A percentile compares a stretch with the other conserved stretches of the same genome.
These are phyloP conservation scores for Drosophila bocqueti DNA, from an alignment of 1,140 invertebrate genomes.

Conservation along the genomic window DNA sequence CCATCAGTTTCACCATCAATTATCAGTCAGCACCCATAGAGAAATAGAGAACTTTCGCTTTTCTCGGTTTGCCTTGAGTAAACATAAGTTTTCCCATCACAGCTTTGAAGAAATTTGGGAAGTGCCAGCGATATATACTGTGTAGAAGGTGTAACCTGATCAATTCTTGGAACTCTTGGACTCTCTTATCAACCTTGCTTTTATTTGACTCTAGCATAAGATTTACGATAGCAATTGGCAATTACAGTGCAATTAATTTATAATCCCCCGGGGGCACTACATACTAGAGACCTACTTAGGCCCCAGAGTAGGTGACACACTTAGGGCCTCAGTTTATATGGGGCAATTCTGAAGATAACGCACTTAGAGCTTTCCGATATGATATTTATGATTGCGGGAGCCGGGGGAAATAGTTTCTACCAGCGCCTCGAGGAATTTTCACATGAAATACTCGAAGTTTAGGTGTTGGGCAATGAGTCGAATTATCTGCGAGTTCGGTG, in stretches of 20 bases:
- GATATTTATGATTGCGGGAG: slow-evolving; percentile 47
- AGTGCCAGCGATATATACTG: not conserved
- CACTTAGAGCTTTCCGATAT: slow-evolving; percentile 35
- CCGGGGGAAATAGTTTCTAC: not conserved
- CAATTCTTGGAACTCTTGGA: slow-evolving; percentile 28
- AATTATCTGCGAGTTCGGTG: slow-evolving; percentile 32
- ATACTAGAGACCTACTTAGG: slow-evolving; percentile 51
- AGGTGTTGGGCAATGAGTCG: slow-evolving; percentile 28
- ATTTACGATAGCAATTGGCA: slow-evolving; percentile 61
- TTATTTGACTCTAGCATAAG: slow-evolving; percentile 21
- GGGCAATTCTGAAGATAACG: slow-evolving; percentile 36
- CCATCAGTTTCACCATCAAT: slow-evolving; percentile 28
- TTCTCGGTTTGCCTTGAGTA: slow-evolving; percentile 25
- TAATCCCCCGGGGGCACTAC: slow-evolving; percentile 43
- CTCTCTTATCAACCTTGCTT: slow-evolving; percentile 29
- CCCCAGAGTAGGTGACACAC: slow-evolving; percentile 38
- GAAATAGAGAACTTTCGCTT: slow-evolving; percentile 40
- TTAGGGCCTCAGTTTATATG: slow-evolving; percentile 31
- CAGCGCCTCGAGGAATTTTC: slow-evolving; percentile 7
- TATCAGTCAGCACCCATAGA: slow-evolving; percentile 12
- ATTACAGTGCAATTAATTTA: slow-evolving; percentile 64
- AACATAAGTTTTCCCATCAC: slow-evolving; percentile 23
- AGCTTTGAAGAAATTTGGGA: slow-evolving; percentile 11
- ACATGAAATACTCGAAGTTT: not conserved
- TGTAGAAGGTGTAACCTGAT: slow-evolving; percentile 19